Evolutionary conservation across 1,140 invertebrate species (phyloP).

Genomic region (Eupristina koningsbergeri): DNA sequence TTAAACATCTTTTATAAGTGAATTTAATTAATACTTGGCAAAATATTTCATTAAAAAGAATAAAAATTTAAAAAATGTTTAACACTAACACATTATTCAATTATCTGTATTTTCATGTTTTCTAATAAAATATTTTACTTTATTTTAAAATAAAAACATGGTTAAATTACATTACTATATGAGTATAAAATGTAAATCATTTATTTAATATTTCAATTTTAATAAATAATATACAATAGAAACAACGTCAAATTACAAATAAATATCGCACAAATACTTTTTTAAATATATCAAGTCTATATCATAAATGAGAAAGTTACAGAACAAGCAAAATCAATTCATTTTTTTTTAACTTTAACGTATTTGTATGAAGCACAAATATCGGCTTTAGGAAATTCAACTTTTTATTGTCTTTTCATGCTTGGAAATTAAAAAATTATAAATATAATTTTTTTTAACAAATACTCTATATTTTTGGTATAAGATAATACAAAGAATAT

Average conservation of each 20-base stretch:
- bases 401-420: slow-evolving; percentile 41
- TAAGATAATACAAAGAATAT: too few relatives aligned
- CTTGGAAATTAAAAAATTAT: too few relatives aligned
- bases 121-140: not conserved
- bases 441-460: too few relatives aligned
- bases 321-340: slow-evolving; percentile 45
- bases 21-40: too few relatives aligned
- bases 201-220: slow-evolving; percentile 46
- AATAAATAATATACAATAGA: slow-evolving; percentile 51
- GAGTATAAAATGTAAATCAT: slow-evolving; percentile 45
- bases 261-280: slow-evolving; percentile 41
- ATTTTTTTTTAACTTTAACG: slow-evolving; percentile 25
- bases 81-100: too few relatives aligned
- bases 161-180: slow-evolving; percentile 19
- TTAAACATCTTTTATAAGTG: too few relatives aligned
- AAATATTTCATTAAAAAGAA: too few relatives aligned
- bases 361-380: slow-evolving; percentile 4
- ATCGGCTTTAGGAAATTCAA: slow-evolving; percentile 9
- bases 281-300: slow-evolving; percentile 42
- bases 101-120: not conserved
- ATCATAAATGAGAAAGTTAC: slow-evolving; percentile 35
- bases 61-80: too few relatives aligned
- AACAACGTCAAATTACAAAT: slow-evolving; percentile 47
- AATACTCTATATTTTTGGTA: too few relatives aligned
- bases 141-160: slow-evolving; percentile 7